Evolutionary conservation across 2,113 vertebrate species (phyloP).

Genomic region (Ascaphus truei): DNA sequence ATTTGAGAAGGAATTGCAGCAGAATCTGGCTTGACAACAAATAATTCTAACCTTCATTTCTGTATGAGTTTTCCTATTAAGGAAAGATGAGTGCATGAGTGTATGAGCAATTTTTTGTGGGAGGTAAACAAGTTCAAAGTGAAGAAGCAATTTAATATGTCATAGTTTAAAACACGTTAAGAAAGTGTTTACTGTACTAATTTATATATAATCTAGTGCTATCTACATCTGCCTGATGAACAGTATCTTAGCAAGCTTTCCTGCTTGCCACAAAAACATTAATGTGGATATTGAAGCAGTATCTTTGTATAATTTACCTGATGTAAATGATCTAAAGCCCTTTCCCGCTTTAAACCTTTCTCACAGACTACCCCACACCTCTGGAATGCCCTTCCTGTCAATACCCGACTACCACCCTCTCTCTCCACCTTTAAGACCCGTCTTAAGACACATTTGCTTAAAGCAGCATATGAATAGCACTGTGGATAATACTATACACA

Average conservation of each 20-base stretch:
- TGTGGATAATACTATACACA: too few species aligned
- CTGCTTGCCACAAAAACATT: background rate
- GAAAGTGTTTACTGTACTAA: background rate
- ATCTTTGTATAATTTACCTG: background rate
- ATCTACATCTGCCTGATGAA: background rate
- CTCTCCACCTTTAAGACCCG: too few species aligned
- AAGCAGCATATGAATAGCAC: too few species aligned
- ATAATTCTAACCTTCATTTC: constrained; percentile 9
- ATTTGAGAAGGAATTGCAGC: constrained; percentile 3
- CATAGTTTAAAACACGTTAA: background rate
- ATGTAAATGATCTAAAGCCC: too few species aligned
- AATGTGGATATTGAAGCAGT: background rate
- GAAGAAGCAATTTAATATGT: background rate
- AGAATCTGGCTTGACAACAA: constrained; percentile 2
- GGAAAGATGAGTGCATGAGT: background rate
- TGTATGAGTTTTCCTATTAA: constrained; percentile 5
- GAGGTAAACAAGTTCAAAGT: background rate
- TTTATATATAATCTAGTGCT: background rate
- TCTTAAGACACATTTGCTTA: too few species aligned
- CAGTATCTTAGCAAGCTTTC: background rate
- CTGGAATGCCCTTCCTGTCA: too few species aligned
- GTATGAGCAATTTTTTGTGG: background rate
- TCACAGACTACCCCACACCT: too few species aligned
- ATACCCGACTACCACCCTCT: too few species aligned
- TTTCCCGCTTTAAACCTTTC: too few species aligned